phyloP scores from a whole-genome alignment of 1,140 invertebrate species.

The Tetramorium parvispinum region DNA sequence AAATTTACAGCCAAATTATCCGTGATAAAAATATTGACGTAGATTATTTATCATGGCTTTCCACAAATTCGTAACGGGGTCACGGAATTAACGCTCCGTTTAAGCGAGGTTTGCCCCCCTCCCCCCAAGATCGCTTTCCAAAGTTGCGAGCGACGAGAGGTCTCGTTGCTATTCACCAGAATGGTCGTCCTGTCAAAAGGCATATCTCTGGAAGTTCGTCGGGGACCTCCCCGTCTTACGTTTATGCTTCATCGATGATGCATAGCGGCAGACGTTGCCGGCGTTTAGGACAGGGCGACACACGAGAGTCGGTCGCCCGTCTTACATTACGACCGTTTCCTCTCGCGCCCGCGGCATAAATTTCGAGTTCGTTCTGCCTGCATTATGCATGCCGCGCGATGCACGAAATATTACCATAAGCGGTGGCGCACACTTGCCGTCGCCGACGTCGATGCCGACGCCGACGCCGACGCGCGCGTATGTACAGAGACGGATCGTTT shows the following conservation, averaged over 20 bases:
- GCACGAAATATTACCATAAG: constrained; percentile 71
- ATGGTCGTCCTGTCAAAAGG: background rate
- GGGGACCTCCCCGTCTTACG: background rate
- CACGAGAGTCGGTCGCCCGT: constrained; percentile 48
- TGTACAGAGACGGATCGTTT: constrained; percentile 45
- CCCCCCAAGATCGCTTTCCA: background rate
- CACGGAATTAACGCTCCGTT: background rate
- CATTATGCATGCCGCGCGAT: constrained; percentile 71
- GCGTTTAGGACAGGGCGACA: constrained; percentile 54
- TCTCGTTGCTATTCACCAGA: background rate
- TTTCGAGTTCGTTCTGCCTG: constrained; percentile 60
- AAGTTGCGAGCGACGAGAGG: background rate
- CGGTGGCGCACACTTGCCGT: constrained; percentile 31
- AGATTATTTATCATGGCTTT: background rate
- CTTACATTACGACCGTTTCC: constrained; percentile 40
- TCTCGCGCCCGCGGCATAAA: constrained; percentile 58
- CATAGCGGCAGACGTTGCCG: constrained; percentile 64
- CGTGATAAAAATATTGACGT: background rate
- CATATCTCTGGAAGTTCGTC: background rate
- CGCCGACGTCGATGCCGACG: background rate
- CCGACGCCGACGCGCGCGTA: background rate
- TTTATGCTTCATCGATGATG: constrained; percentile 59
- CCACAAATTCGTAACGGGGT: background rate
- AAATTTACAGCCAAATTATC: background rate
- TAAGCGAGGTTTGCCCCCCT: background rate